phyloP scores from a whole-genome alignment of 2,113 vertebrate genomes.

The mouse (Mus musculus) region DNA sequence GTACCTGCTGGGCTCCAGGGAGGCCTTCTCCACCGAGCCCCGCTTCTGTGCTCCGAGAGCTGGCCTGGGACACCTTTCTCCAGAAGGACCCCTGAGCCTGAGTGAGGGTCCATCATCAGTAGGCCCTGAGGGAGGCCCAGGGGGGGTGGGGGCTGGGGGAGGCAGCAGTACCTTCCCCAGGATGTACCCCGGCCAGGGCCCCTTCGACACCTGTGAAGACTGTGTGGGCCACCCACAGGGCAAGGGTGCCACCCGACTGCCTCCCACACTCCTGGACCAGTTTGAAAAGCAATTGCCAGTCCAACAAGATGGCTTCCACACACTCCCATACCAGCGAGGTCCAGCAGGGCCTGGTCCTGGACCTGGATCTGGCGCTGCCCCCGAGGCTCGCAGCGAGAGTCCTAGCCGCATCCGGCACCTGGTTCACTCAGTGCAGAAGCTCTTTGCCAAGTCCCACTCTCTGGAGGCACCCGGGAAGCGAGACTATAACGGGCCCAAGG shows the following conservation, averaged over 20 bases:
- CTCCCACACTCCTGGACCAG: constrained; percentile 96
- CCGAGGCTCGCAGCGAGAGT: constrained; percentile 95
- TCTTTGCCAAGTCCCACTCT: constrained; percentile 99
- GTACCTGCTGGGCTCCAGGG: constrained; percentile 89
- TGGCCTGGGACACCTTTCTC: constrained; percentile 83
- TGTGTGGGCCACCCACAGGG: constrained; percentile 91
- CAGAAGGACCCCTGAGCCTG: constrained; percentile 87
- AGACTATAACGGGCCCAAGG: constrained; percentile 95
- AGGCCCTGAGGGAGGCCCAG: constrained; percentile 81
- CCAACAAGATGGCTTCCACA: constrained; percentile 99
- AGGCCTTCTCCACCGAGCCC: constrained; percentile 91
- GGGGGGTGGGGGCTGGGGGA: constrained; percentile 75
- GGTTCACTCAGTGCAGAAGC: constrained; percentile 98
- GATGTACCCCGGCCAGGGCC: constrained; percentile 93
- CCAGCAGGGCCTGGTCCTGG: constrained; percentile 87
- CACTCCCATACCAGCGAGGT: constrained; percentile 96
- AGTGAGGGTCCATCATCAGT: constrained; percentile 92
- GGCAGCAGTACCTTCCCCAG: constrained; percentile 97
- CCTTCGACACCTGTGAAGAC: constrained; percentile 97
- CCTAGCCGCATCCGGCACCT: constrained; percentile 98
- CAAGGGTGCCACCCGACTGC: constrained; percentile 95
- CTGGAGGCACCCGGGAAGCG: constrained; percentile 96
- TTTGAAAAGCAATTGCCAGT: constrained; percentile 98
- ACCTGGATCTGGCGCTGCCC: constrained; percentile 71
- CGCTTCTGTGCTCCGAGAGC: constrained; percentile 91